These are phyloP conservation scores for Perca fluviatilis DNA, from an alignment of 2,113 vertebrate species.

Conservation along the genomic window DNA sequence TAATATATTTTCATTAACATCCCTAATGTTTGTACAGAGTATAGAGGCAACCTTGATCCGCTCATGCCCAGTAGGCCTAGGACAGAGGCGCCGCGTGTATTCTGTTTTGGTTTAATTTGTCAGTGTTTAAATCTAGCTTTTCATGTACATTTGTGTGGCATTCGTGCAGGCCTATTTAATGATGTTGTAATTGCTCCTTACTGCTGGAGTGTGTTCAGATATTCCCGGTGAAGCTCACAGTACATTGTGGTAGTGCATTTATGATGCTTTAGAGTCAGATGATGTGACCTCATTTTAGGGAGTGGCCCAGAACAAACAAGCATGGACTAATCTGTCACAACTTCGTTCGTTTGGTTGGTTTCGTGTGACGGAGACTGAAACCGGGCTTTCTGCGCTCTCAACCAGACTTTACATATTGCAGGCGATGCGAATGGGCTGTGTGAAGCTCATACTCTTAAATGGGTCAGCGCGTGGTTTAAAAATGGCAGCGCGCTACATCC, in stretches of 20 bases:
- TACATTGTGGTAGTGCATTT: constrained; percentile 19
- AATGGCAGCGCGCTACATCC: constrained; percentile 52
- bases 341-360: constrained; percentile 31
- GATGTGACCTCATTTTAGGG: constrained; percentile 77
- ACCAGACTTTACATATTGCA: constrained; percentile 19
- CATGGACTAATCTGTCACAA: constrained; percentile 43
- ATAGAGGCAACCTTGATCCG: not conserved
- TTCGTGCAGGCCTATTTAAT: not conserved
- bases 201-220: not conserved
- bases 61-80: not conserved
- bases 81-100: not conserved
- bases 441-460: constrained; percentile 55
- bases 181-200: not conserved
- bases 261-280: constrained; percentile 50
- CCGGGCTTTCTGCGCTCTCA: constrained; percentile 19
- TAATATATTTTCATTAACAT: constrained; percentile 63
- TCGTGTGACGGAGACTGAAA: constrained; percentile 11
- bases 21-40: constrained; percentile 28
- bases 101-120: not conserved
- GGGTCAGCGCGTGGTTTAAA: constrained; percentile 76
- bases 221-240: not conserved
- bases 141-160: not conserved
- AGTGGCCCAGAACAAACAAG: constrained; percentile 69
- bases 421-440: not conserved
- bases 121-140: not conserved